phyloP scores from a whole-genome alignment of 2,113 vertebrate genomes.

The Nesoenas mayeri region DNA sequence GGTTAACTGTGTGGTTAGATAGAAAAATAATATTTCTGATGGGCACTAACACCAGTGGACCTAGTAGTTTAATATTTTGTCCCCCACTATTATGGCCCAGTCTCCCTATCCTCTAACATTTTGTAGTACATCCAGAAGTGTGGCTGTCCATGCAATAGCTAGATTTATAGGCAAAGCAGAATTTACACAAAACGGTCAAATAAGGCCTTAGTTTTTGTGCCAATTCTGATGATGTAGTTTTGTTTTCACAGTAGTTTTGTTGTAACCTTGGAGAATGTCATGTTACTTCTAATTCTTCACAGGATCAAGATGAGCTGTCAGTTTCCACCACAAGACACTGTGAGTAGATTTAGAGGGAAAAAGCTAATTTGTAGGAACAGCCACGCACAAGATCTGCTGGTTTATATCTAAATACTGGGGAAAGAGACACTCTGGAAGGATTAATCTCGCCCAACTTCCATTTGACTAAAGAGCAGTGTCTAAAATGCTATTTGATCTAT shows the following conservation, averaged over 20 bases:
- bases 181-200: constrained; percentile 21
- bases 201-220: not conserved
- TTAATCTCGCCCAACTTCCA: not conserved
- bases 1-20: not conserved
- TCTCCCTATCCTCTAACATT: not conserved
- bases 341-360: not conserved
- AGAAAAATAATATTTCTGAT: not conserved
- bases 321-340: not conserved
- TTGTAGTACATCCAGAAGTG: not conserved
- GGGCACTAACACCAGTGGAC: not conserved
- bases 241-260: constrained; percentile 20
- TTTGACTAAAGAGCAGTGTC: not conserved
- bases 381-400: not conserved
- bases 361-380: constrained; percentile 16
- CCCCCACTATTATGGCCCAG: not conserved
- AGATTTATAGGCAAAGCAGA: not conserved
- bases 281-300: constrained; percentile 26
- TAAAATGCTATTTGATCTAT: fast-evolving
- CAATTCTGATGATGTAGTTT: not conserved
- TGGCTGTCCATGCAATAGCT: not conserved
- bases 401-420: not conserved
- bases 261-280: constrained; percentile 44
- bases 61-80: not conserved
- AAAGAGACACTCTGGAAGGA: not conserved
- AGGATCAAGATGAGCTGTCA: not conserved